Evolutionary conservation across 2,113 vertebrate species (phyloP).

Genomic region (Merops nubicus): DNA sequence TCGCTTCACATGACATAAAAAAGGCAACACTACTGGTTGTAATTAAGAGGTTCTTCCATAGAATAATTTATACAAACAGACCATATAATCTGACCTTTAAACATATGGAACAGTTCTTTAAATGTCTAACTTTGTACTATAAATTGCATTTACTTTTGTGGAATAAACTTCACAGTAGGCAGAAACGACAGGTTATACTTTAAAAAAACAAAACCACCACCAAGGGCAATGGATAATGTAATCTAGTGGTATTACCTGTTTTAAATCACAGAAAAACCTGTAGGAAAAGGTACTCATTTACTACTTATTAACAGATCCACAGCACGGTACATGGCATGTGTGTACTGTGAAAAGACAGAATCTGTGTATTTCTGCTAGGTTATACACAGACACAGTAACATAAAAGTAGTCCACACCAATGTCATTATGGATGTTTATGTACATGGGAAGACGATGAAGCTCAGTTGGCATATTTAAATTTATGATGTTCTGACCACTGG

Average conservation of each 20-base stretch:
- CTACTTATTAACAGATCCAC: neutral
- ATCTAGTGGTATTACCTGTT: neutral
- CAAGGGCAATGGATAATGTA: neutral
- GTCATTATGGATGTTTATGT: neutral
- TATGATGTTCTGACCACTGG: neutral
- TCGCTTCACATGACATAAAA: neutral
- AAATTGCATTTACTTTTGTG: neutral
- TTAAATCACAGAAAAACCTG: neutral
- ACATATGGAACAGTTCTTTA: neutral
- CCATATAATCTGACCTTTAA: neutral
- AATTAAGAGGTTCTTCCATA: conserved; percentile 6
- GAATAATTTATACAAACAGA: neutral
- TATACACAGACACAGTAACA: neutral
- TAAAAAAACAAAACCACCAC: neutral
- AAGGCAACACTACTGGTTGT: neutral
- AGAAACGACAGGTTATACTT: neutral
- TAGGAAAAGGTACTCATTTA: neutral
- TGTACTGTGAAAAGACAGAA: neutral
- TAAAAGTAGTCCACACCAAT: neutral
- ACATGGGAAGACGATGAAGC: accelerated
- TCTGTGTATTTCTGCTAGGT: neutral
- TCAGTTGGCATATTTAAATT: neutral
- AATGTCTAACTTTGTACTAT: neutral
- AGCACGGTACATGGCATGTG: neutral
- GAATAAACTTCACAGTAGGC: neutral